Conservation (phyloP, 2,797 vertebrate species). For the Lepilemur ruficaudatus region DNA sequence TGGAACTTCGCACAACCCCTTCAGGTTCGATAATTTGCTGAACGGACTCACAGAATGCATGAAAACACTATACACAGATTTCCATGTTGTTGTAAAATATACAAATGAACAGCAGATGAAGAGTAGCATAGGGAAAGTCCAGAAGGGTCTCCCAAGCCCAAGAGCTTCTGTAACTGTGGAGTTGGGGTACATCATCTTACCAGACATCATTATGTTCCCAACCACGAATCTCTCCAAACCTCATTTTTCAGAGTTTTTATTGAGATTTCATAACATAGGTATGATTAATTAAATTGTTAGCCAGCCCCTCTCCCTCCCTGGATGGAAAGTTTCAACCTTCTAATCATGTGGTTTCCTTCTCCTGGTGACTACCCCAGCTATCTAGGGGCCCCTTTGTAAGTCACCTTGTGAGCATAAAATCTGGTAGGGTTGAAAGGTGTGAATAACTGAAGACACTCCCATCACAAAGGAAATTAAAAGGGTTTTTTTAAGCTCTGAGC, state of each 20-base stretch:
- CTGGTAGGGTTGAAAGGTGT: background rate
- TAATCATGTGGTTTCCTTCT: background rate
- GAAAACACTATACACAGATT: background rate
- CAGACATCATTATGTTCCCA: background rate
- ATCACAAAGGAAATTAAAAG: background rate
- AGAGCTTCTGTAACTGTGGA: background rate
- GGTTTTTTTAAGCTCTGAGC: background rate
- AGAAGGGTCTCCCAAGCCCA: background rate
- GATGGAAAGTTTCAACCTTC: background rate
- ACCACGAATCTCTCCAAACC: background rate
- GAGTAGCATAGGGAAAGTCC: background rate
- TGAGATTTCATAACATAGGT: background rate
- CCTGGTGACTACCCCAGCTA: background rate
- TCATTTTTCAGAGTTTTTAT: background rate
- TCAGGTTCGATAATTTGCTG: background rate
- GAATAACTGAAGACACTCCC: background rate
- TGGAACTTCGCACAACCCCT: accelerated
- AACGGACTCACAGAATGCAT: background rate
- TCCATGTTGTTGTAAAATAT: background rate
- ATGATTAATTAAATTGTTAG: background rate
- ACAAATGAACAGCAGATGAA: too few relatives aligned
- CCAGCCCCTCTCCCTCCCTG: background rate
- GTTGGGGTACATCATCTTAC: background rate
- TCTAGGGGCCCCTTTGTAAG: background rate
- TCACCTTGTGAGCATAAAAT: background rate